Evolutionary conservation across 2,113 vertebrate species (phyloP).

Genomic region (Brachypteracias leptosomus): DNA sequence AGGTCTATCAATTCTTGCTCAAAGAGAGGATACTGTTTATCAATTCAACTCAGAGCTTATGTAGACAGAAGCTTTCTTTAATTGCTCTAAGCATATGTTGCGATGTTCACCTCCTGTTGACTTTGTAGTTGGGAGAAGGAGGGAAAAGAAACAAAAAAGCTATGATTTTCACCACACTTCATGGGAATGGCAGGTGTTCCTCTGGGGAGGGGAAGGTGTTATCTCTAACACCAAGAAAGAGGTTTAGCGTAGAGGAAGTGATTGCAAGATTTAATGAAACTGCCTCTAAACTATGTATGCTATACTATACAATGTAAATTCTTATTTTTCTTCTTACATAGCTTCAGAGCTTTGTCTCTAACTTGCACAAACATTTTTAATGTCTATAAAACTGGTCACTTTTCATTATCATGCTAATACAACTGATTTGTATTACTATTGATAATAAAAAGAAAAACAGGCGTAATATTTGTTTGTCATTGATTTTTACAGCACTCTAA

Average conservation of each 20-base stretch:
- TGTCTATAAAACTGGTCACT: slow-evolving; percentile 32
- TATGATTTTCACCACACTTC: slow-evolving; percentile 37
- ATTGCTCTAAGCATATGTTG: slow-evolving; percentile 56
- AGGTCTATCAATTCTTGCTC: background rate
- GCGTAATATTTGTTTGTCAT: background rate
- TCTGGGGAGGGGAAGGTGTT: slow-evolving; percentile 46
- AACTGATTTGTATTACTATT: slow-evolving; percentile 52
- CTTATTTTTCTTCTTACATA: background rate
- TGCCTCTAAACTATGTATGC: slow-evolving; percentile 32
- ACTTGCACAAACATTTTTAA: slow-evolving; percentile 36
- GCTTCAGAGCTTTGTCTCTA: slow-evolving; percentile 48
- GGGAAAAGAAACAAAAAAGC: slow-evolving; percentile 19
- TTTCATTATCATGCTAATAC: slow-evolving; percentile 60
- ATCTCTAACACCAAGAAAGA: slow-evolving; percentile 26
- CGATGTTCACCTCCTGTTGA: slow-evolving; percentile 44
- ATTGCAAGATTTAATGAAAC: slow-evolving; percentile 41
- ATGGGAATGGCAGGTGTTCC: slow-evolving; percentile 52
- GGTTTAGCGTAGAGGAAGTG: slow-evolving; percentile 25
- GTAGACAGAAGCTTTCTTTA: slow-evolving; percentile 26
- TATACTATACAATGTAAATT: slow-evolving; percentile 24
- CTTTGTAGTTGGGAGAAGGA: slow-evolving; percentile 12
- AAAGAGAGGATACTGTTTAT: background rate
- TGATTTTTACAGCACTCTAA: background rate
- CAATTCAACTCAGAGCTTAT: background rate
- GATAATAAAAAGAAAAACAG: slow-evolving; percentile 65